phyloP scores from a whole-genome alignment of 2,888 invertebrate species.

The Endotricha flammealis region DNA sequence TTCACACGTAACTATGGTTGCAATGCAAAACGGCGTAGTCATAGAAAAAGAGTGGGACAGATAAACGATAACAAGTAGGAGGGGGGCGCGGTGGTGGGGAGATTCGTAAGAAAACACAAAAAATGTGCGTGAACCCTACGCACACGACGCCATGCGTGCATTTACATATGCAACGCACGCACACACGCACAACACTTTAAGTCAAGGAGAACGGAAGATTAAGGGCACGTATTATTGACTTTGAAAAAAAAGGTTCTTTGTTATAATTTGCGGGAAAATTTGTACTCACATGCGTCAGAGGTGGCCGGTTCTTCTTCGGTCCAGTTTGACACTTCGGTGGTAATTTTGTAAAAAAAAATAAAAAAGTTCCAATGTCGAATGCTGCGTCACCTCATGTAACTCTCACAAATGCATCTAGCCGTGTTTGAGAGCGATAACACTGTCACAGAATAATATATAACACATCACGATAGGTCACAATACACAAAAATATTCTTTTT shows the following conservation, averaged over 20 bases:
- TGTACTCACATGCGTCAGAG: conserved; percentile 75
- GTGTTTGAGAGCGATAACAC: conserved; percentile 56
- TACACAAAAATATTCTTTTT: conserved; percentile 60
- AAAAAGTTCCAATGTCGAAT: conserved; percentile 57
- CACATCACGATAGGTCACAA: conserved; percentile 64
- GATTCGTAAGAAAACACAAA: conserved; percentile 61
- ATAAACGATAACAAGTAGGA: conserved; percentile 61
- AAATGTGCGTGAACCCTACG: conserved; percentile 71
- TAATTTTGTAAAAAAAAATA: conserved; percentile 68
- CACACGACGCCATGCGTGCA: conserved; percentile 42
- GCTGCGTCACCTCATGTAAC: conserved; percentile 57
- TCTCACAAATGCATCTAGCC: conserved; percentile 56
- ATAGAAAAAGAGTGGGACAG: conserved; percentile 77
- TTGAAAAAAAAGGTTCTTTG: conserved; percentile 36
- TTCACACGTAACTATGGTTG: conserved; percentile 42
- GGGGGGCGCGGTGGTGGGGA: conserved; percentile 60
- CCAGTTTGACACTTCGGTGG: conserved; percentile 77
- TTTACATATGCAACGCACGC: conserved; percentile 42
- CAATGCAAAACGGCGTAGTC: conserved; percentile 44
- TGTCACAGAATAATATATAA: conserved; percentile 57
- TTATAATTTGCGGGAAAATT: conserved; percentile 19
- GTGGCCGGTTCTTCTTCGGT: conserved; percentile 73
- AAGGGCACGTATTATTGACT: conserved; percentile 45
- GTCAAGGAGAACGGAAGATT: conserved; percentile 57
- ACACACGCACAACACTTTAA: conserved; percentile 29